phyloP scores from a whole-genome alignment of 2,888 invertebrate genomes.

The Eupithecia inturbata region DNA sequence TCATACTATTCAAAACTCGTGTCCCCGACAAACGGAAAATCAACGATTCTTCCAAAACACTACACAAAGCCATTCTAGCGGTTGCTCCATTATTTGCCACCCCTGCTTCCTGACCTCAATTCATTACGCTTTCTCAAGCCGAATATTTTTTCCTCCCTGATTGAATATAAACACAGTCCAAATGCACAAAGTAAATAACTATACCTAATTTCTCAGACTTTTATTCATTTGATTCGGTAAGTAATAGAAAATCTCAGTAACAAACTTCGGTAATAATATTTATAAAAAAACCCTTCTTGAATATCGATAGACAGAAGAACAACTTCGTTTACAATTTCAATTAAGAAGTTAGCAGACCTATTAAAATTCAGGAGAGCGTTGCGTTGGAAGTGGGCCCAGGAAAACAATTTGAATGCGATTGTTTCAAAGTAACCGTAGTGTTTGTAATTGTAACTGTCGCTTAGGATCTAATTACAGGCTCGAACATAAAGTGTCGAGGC shows the following conservation, averaged over 20 bases:
- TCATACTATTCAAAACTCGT: slow-evolving; percentile 44
- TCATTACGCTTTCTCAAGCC: slow-evolving; percentile 55
- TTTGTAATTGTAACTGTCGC: slow-evolving; percentile 50
- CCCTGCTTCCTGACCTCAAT: slow-evolving; percentile 57
- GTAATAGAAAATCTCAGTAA: slow-evolving; percentile 7
- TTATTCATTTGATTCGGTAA: background rate
- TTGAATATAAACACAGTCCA: slow-evolving; percentile 55
- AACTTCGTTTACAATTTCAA: slow-evolving; percentile 56
- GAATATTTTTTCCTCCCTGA: slow-evolving; percentile 50
- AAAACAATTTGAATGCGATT: slow-evolving; percentile 60
- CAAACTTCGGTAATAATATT: slow-evolving; percentile 18
- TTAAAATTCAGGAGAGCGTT: slow-evolving; percentile 65
- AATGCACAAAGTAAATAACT: slow-evolving; percentile 47
- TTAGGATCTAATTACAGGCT: slow-evolving; percentile 49
- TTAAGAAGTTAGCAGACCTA: slow-evolving; percentile 66
- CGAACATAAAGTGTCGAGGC: slow-evolving; percentile 40
- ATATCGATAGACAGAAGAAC: slow-evolving; percentile 63
- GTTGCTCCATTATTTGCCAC: slow-evolving; percentile 54
- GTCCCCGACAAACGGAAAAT: slow-evolving; percentile 43
- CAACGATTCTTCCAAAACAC: slow-evolving; percentile 50
- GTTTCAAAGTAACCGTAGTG: slow-evolving; percentile 56
- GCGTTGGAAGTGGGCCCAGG: slow-evolving; percentile 48
- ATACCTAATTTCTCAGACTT: background rate
- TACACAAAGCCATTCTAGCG: slow-evolving; percentile 50
- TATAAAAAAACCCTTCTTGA: slow-evolving; percentile 57